Percentiles rank a stretch among this genome's conserved stretches.
Evolutionary conservation across 2,888 invertebrate species (phyloP).

Genomic region (Oegoconia quadripuncta): DNA sequence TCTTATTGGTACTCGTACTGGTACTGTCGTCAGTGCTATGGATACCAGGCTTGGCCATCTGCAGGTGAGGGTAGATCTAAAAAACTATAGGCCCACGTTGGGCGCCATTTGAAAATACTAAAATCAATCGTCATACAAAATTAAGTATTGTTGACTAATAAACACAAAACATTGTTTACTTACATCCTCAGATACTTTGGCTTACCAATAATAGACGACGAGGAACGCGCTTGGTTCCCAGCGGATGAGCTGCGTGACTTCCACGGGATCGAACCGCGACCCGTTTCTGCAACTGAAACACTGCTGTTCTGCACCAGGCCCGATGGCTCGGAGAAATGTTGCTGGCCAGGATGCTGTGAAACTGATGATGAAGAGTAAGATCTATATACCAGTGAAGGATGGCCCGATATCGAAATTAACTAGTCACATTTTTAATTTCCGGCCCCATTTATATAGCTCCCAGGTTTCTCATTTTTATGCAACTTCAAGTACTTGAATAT

Average conservation of each 20-base stretch:
- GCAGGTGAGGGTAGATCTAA: too few relatives aligned
- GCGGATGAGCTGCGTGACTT: conserved; percentile 92
- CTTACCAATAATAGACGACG: conserved; percentile 89
- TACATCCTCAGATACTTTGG: conserved; percentile 84
- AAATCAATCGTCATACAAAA: neutral
- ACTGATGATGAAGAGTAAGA: conserved; percentile 67
- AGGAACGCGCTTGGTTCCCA: conserved; percentile 96
- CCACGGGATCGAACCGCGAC: conserved; percentile 88
- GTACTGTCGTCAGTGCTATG: conserved; percentile 90
- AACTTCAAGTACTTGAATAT: too few relatives aligned
- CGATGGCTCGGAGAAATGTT: conserved; percentile 90
- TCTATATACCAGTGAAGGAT: neutral
- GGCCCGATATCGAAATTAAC: too few relatives aligned
- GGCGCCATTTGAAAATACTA: too few relatives aligned
- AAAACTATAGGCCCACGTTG: too few relatives aligned
- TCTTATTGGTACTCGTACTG: conserved; percentile 85
- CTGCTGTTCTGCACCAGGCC: conserved; percentile 90
- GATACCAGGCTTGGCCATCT: conserved; percentile 91
- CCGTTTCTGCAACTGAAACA: conserved; percentile 86
- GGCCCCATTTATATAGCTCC: too few relatives aligned
- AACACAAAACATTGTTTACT: too few relatives aligned
- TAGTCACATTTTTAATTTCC: too few relatives aligned
- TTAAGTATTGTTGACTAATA: neutral
- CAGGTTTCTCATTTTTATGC: too few relatives aligned
- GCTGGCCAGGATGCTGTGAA: conserved; percentile 82